Conservation (phyloP, 1,140 invertebrate genomes). For the Caenorhabditis latens region DNA sequence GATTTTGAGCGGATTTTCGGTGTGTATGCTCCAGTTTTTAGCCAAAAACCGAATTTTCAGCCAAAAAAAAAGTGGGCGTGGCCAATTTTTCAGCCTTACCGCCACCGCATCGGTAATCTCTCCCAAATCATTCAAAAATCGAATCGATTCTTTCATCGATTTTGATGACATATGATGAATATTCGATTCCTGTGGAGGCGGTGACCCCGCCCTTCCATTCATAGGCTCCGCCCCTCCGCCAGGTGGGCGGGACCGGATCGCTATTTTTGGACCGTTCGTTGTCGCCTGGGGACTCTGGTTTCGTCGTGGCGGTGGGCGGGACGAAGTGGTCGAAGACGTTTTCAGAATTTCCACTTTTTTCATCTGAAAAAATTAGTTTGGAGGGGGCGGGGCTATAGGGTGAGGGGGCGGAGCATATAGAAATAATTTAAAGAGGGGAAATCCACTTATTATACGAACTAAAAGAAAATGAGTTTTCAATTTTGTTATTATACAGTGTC, state of each 20-base stretch:
- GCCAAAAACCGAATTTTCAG: no score
- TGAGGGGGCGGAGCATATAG: no score
- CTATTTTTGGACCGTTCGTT: neutral
- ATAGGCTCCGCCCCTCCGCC: no score
- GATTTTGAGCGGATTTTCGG: no score
- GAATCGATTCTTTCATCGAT: slow-evolving; percentile 19
- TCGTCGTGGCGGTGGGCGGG: neutral
- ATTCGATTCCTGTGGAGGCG: neutral
- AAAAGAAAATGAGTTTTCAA: no score
- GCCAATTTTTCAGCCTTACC: neutral
- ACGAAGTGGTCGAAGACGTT: neutral
- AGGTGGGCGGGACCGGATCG: neutral
- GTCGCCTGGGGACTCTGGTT: neutral
- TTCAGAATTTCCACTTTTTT: slow-evolving; percentile 55
- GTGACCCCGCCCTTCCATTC: neutral
- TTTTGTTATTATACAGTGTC: no score
- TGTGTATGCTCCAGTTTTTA: no score
- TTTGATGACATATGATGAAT: no score
- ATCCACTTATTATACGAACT: no score
- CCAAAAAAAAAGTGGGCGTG: no score
- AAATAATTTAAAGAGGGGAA: no score
- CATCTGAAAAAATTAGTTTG: slow-evolving; percentile 10
- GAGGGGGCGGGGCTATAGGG: no score
- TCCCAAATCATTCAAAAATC: slow-evolving; percentile 31
- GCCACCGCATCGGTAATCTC: slow-evolving; percentile 11